These are phyloP conservation scores for Koerneria pararmatus DNA, from an alignment of 2,888 invertebrate species.

Conservation along the genomic window DNA sequence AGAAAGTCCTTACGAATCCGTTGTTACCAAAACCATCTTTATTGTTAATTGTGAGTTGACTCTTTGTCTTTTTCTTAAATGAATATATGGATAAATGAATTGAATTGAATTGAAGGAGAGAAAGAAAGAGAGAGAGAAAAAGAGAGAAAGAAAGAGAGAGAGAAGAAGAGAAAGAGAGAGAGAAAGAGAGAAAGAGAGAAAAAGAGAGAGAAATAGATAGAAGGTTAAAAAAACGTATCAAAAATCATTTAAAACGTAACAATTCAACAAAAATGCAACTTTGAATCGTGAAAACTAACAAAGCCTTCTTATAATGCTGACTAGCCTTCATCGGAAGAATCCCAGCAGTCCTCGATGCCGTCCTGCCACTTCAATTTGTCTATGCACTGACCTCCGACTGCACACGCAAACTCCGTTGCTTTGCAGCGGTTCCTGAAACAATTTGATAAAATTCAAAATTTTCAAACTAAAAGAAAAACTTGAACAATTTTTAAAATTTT, in stretches of 20 bases:
- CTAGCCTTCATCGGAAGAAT: slow-evolving; percentile 53
- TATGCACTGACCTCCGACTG: slow-evolving; percentile 34
- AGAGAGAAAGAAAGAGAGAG: background rate
- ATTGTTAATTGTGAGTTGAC: too few relatives aligned
- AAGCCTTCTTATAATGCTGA: background rate
- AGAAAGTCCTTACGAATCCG: too few relatives aligned
- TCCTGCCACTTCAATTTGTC: slow-evolving; percentile 44
- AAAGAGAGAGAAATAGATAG: background rate
- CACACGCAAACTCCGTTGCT: slow-evolving; percentile 33
- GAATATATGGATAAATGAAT: too few relatives aligned
- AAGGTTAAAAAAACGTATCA: background rate
- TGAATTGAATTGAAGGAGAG: too few relatives aligned
- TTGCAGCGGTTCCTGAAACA: too few relatives aligned
- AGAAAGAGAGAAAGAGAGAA: slow-evolving; percentile 11
- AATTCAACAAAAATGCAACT: background rate
- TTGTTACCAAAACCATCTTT: too few relatives aligned
- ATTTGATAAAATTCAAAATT: background rate
- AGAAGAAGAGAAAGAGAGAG: background rate
- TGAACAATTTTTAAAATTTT: too few relatives aligned
- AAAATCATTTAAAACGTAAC: background rate
- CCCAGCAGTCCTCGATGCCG: slow-evolving; percentile 52
- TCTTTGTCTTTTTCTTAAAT: too few relatives aligned
- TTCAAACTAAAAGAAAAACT: background rate
- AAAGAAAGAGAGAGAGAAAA: background rate
- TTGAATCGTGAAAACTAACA: background rate